phyloP scores from a whole-genome alignment of 2,113 vertebrate genomes.

The Pongo pygmaeus region DNA sequence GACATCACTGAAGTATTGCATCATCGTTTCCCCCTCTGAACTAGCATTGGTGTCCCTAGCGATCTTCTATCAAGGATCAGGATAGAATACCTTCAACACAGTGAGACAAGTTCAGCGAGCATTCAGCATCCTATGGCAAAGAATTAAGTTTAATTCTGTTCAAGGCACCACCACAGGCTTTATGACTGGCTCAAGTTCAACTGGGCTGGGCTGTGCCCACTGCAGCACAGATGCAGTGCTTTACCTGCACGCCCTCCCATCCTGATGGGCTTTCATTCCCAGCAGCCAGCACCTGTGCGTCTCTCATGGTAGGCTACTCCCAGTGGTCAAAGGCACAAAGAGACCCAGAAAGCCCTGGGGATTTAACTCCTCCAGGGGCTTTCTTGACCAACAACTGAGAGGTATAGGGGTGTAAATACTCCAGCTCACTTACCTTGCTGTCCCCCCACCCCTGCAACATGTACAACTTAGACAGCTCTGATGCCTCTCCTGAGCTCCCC shows the following conservation, averaged over 20 bases:
- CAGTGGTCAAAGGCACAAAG: background rate
- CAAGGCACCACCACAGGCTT: background rate
- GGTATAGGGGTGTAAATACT: background rate
- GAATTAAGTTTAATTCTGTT: background rate
- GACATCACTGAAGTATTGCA: background rate
- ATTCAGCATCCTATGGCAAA: background rate
- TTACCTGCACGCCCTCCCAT: background rate
- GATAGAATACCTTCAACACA: background rate
- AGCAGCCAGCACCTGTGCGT: background rate
- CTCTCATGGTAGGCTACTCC: background rate
- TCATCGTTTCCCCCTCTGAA: background rate
- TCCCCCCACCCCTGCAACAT: accelerated
- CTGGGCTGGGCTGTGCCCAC: no score
- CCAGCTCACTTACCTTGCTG: background rate
- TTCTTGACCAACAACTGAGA: background rate
- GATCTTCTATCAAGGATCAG: background rate
- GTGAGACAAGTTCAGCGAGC: background rate
- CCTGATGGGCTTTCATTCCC: background rate
- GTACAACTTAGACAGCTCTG: background rate
- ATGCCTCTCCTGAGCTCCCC: background rate
- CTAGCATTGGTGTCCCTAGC: background rate
- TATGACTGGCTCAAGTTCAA: background rate
- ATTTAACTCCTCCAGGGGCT: background rate
- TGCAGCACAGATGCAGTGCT: background rate
- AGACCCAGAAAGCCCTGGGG: background rate